Percentiles rank a stretch among this genome's conserved stretches.
Evolutionary conservation across 2,888 invertebrate genomes (phyloP).

Genomic region (Antheraea assamensis): DNA sequence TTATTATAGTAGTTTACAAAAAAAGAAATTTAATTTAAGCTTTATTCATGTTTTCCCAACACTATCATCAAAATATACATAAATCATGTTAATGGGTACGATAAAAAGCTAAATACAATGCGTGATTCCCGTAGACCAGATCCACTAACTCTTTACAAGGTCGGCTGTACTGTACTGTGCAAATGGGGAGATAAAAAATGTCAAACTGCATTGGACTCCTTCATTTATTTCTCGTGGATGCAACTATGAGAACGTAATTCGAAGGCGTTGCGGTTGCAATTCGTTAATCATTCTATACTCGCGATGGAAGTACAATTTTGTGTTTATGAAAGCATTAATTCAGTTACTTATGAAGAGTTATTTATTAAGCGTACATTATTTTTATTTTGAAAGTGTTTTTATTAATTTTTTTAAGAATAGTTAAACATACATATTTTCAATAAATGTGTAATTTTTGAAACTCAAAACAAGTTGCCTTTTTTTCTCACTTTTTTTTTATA

Average conservation of each 20-base stretch:
- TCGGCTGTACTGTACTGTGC: constrained; percentile 29
- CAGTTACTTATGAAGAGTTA: too few relatives aligned
- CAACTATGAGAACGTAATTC: constrained; percentile 23
- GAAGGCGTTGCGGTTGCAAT: neutral
- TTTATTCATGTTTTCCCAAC: neutral
- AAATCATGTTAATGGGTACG: neutral
- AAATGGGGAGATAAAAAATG: constrained; percentile 25
- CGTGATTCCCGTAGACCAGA: constrained; percentile 26
- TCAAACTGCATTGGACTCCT: constrained; percentile 19
- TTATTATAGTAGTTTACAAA: neutral
- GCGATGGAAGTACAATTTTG: neutral
- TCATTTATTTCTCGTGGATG: constrained; percentile 15
- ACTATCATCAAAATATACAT: neutral
- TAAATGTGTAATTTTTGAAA: too few relatives aligned
- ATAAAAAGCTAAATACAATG: neutral
- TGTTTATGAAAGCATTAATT: neutral
- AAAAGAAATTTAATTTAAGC: neutral
- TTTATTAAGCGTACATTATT: too few relatives aligned
- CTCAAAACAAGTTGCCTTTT: too few relatives aligned
- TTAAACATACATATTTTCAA: too few relatives aligned
- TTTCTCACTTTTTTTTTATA: too few relatives aligned
- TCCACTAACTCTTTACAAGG: constrained; percentile 49
- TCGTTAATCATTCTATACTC: neutral
- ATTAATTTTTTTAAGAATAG: too few relatives aligned
- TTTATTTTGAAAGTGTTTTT: too few relatives aligned